These are phyloP conservation scores for Onychostoma macrolepis DNA, from an alignment of 2,113 vertebrate species.

Conservation along the genomic window DNA sequence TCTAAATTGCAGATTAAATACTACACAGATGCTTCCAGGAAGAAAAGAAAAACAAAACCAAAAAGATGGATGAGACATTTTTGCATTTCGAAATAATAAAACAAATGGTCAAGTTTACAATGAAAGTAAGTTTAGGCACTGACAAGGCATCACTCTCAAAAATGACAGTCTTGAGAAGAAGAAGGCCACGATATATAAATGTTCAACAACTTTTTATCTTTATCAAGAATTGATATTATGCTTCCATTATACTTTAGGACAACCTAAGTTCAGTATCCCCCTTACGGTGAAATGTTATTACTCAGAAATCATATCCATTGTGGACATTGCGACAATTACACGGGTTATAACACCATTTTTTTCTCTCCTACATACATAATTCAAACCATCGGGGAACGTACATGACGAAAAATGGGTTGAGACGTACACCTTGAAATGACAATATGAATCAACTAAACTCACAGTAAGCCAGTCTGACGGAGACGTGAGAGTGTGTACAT, in stretches of 20 bases:
- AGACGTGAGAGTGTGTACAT: constrained; percentile 72
- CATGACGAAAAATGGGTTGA: constrained; percentile 15
- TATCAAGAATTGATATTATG: constrained; percentile 44
- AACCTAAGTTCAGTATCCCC: constrained; percentile 59
- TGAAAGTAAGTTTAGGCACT: constrained; percentile 78
- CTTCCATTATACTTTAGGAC: constrained; percentile 30
- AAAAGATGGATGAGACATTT: constrained; percentile 17
- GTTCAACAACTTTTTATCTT: constrained; percentile 63
- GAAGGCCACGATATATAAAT: constrained; percentile 83
- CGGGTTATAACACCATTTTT: constrained; percentile 77
- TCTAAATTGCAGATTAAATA: constrained; percentile 38
- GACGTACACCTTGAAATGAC: constrained; percentile 64
- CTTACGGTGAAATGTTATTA: constrained; percentile 72
- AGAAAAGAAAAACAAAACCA: constrained; percentile 13
- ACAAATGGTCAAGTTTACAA: constrained; percentile 64
- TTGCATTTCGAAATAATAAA: constrained; percentile 73
- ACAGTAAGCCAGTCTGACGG: constrained; percentile 64
- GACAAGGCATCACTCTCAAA: constrained; percentile 83
- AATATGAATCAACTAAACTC: constrained; percentile 63
- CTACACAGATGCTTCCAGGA: constrained; percentile 41
- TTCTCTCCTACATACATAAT: constrained; percentile 69
- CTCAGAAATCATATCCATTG: constrained; percentile 49
- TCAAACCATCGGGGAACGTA: constrained; percentile 43
- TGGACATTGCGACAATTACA: constrained; percentile 72
- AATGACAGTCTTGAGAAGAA: constrained; percentile 83